A percentile compares a stretch with the other conserved stretches of the same genome.
phyloP scores from a whole-genome alignment of 1,140 invertebrate species.

The Melanaphis sacchari region DNA sequence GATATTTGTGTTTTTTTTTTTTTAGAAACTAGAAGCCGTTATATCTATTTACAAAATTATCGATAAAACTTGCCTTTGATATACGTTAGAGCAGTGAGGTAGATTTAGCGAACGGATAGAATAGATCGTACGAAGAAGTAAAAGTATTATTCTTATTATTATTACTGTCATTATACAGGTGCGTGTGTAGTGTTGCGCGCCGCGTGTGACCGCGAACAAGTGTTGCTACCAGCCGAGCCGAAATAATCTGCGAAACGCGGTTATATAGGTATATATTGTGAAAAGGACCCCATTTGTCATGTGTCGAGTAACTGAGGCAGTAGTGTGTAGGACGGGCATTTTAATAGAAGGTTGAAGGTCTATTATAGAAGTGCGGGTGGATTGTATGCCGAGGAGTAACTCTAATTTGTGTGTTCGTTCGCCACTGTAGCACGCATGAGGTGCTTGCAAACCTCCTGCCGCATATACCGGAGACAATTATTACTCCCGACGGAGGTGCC shows the following conservation, averaged over 20 bases:
- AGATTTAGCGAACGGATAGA: not conserved
- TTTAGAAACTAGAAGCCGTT: not conserved
- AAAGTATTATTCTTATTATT: not conserved
- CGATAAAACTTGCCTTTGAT: not conserved
- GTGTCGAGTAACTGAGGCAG: slow-evolving; percentile 5
- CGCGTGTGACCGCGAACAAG: slow-evolving; percentile 53
- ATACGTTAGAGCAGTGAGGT: not conserved
- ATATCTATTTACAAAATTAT: not conserved
- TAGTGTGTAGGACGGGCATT: not conserved
- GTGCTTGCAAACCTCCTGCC: not conserved
- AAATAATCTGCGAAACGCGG: slow-evolving; percentile 41
- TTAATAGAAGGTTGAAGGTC: not conserved
- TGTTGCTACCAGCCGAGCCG: slow-evolving; percentile 27
- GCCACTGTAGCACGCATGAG: not conserved
- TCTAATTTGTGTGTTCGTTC: slow-evolving; percentile 45
- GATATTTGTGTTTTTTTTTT: not conserved
- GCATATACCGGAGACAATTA: not conserved
- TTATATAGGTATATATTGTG: not conserved
- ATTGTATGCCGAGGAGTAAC: not conserved
- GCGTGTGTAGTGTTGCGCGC: not conserved
- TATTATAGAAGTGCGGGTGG: not conserved
- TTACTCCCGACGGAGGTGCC: not conserved
- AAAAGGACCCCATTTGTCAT: slow-evolving; percentile 49
- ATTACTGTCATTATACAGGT: not conserved
- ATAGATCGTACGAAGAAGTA: not conserved